These are phyloP conservation scores for Pseudoips prasinana DNA, from an alignment of 2,888 invertebrate genomes.

Conservation along the genomic window DNA sequence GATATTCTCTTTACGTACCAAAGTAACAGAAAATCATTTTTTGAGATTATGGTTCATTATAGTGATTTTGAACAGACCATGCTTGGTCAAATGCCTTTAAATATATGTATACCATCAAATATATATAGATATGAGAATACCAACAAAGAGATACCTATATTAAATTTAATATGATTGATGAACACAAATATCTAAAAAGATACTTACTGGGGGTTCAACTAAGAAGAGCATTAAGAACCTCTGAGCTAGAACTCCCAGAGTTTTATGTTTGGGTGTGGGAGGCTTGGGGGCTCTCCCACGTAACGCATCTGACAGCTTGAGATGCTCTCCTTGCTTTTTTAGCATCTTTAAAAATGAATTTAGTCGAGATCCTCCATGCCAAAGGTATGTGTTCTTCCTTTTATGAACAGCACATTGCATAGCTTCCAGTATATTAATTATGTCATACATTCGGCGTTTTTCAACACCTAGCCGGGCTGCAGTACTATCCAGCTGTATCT, in stretches of 20 bases:
- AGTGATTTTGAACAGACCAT: too few species aligned
- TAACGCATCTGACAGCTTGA: constrained; percentile 77
- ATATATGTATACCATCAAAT: too few species aligned
- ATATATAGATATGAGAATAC: not conserved
- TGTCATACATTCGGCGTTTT: constrained; percentile 87
- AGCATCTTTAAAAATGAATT: constrained; percentile 82
- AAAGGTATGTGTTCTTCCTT: constrained; percentile 85
- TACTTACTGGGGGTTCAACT: constrained; percentile 83
- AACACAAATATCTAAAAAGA: constrained; percentile 1
- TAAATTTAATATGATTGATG: too few species aligned
- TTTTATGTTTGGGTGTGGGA: constrained; percentile 83
- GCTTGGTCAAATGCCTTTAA: too few species aligned
- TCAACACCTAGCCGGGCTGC: constrained; percentile 84
- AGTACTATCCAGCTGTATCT: constrained; percentile 84
- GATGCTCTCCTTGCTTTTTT: constrained; percentile 80
- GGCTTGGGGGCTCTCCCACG: constrained; percentile 72
- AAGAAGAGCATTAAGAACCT: constrained; percentile 88
- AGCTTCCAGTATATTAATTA: constrained; percentile 87
- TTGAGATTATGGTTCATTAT: too few species aligned
- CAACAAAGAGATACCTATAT: too few species aligned
- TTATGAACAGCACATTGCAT: constrained; percentile 86
- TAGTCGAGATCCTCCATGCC: constrained; percentile 86
- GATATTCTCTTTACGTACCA: too few species aligned
- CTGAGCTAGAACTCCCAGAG: constrained; percentile 86
- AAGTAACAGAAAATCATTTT: too few species aligned